A percentile compares a stretch with the other conserved stretches of the same genome.
Evolutionary conservation across 2,113 vertebrate genomes (phyloP).

Genomic region (Lethenteron camtschaticum): DNA sequence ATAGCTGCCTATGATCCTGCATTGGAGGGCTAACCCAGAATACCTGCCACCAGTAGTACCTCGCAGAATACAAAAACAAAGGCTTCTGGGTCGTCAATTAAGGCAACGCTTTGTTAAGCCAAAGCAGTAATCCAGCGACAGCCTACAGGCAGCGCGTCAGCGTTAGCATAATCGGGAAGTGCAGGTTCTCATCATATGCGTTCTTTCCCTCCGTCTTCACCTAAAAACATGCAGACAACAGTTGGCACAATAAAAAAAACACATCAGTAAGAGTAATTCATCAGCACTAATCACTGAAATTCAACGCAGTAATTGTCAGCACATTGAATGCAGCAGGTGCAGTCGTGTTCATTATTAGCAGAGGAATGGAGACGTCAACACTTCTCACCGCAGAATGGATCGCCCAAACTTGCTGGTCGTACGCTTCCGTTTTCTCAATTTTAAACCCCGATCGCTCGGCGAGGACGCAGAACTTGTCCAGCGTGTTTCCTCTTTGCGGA

Average conservation of each 20-base stretch:
- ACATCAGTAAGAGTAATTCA: no score
- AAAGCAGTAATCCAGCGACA: no score
- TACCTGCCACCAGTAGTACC: no score
- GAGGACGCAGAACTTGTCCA: constrained; percentile 66
- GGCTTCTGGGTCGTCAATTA: no score
- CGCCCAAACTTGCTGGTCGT: constrained; percentile 71
- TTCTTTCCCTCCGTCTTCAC: constrained; percentile 55
- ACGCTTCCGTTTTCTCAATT: constrained; percentile 67
- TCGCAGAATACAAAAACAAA: no score
- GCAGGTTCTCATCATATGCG: constrained; percentile 69
- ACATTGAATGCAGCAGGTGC: no score
- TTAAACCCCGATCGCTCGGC: constrained; percentile 58
- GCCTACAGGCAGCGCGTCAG: constrained; percentile 21
- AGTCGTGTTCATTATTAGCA: no score
- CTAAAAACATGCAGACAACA: constrained; percentile 26
- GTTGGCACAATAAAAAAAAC: background rate
- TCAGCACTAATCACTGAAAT: no score
- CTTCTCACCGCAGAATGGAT: constrained; percentile 41
- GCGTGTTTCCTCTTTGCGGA: constrained; percentile 60
- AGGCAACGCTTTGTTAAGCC: no score
- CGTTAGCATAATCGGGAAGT: constrained; percentile 65
- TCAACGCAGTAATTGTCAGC: no score
- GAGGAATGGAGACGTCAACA: constrained; percentile 21
- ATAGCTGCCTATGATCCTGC: no score
- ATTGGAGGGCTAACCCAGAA: no score